Evolutionary conservation across 2,797 vertebrate species (phyloP).

Genomic region (Anas capensis): DNA sequence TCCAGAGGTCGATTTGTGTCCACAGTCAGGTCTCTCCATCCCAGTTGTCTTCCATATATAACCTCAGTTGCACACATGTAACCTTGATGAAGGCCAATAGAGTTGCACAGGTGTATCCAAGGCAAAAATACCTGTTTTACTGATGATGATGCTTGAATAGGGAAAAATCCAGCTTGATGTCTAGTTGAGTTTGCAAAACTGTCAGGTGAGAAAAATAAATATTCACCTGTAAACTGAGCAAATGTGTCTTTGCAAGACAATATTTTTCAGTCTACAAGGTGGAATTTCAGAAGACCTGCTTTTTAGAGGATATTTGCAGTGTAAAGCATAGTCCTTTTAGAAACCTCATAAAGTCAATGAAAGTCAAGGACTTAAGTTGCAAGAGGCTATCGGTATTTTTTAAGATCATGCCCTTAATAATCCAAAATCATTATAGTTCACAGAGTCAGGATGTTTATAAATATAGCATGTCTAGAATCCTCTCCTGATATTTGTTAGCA

Average conservation of each 20-base stretch:
- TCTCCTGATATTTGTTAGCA: conserved; percentile 8
- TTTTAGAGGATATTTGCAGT: background rate
- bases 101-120: conserved; percentile 54
- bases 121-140: conserved; percentile 57
- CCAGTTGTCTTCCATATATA: conserved; percentile 18
- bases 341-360: background rate
- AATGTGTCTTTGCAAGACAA: background rate
- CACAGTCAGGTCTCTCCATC: background rate
- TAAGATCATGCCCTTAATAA: conserved; percentile 32
- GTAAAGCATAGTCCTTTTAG: background rate
- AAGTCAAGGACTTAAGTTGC: background rate
- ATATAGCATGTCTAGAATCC: background rate
- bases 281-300: conserved; percentile 37
- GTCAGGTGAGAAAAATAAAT: conserved; percentile 53
- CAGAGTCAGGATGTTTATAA: conserved; percentile 16
- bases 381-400: background rate
- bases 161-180: conserved; percentile 34
- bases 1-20: conserved; percentile 12
- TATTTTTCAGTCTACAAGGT: background rate
- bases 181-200: conserved; percentile 56
- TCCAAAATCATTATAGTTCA: conserved; percentile 19
- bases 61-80: conserved; percentile 11
- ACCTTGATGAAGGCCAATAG: conserved; percentile 48
- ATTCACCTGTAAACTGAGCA: conserved; percentile 25
- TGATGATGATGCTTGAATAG: conserved; percentile 53